These are phyloP conservation scores for Drosophila mimica DNA, from an alignment of 2,888 invertebrate species.

Conservation along the genomic window DNA sequence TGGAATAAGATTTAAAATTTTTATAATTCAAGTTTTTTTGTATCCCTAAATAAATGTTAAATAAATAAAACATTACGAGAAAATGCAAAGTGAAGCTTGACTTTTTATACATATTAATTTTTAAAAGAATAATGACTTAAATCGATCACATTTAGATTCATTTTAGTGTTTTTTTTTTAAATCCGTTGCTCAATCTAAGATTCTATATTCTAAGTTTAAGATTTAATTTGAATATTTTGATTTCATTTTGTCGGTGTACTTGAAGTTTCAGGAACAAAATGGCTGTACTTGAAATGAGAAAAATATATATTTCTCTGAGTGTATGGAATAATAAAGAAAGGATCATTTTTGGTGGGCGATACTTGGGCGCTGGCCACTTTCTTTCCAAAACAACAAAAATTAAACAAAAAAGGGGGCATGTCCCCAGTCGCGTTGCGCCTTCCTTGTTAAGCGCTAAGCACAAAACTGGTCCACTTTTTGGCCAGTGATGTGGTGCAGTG, in stretches of 20 bases:
- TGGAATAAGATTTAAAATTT: not conserved
- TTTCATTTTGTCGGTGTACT: not conserved
- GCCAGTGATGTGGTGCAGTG: conserved; percentile 1
- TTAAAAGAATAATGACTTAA: not conserved
- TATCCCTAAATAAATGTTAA: not conserved
- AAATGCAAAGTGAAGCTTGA: no score
- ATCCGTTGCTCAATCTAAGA: no score
- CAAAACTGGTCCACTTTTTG: conserved; percentile 52
- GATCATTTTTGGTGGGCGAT: conserved; percentile 18
- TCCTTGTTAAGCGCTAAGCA: conserved; percentile 79
- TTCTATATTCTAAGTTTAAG: not conserved
- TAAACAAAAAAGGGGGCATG: conserved; percentile 17
- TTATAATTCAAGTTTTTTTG: not conserved
- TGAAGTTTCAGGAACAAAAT: not conserved
- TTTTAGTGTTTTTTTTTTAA: not conserved
- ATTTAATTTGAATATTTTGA: not conserved
- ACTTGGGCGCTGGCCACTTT: conserved; percentile 53
- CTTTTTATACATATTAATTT: not conserved
- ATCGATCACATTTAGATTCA: not conserved
- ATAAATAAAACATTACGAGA: not conserved
- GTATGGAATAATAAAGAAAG: conserved; percentile 38
- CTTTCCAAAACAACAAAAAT: conserved; percentile 38
- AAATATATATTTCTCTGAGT: not conserved
- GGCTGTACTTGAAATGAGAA: not conserved
- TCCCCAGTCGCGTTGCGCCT: conserved; percentile 60